Evolutionary conservation across 2,113 vertebrate species (phyloP), one percentile per base, ranked within the genome.

Genomic region (Ploceus nigricollis): DNA sequence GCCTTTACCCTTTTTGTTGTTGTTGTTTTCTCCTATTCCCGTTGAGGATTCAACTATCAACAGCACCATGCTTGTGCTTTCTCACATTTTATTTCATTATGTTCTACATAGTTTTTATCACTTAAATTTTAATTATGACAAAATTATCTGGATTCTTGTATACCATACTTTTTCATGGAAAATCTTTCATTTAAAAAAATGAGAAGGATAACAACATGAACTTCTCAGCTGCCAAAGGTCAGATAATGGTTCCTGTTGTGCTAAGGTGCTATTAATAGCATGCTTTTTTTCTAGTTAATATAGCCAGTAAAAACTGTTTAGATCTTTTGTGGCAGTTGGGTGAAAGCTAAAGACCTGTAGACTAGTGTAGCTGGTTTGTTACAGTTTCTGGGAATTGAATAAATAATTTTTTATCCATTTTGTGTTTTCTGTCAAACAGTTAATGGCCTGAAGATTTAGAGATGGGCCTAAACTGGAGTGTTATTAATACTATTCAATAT

Each of bases 341-440:
- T 47, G 18, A 50, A 75, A 39, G 2, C 18, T 39, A 42, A 56
- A 71, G 11, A 79, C 13, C 33, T 47, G 44, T 78, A 61, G 8
- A 54, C 9, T 24, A 30, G 5, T 10, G 7, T 39, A 35, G 9
- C 22, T 63, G 3, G 1, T 20, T 75, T 94, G 25, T 33, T 73
- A 33, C 22, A 21, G 6, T 63, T 73, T 61, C 63, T 42, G 35
- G 11, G 6, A 89, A 87, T 6, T 37, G 3, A 75, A 82, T 44
- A 21, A 75, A 56, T 39, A 53, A 10, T 42, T 72, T 70, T 51
- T 70, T 75, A 68, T 54, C 44, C 2, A 13, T 70, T 81, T 33
- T 58, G 2, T 77, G 10, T 45, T 90, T 85, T 14, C 4, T 0
- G 2, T 60, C 31, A 61, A 66, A 45, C 0, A 1, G 4, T 21